Conservation (phyloP, 2,113 vertebrate genomes). For the Sterrhoptilus dennistouni region DNA sequence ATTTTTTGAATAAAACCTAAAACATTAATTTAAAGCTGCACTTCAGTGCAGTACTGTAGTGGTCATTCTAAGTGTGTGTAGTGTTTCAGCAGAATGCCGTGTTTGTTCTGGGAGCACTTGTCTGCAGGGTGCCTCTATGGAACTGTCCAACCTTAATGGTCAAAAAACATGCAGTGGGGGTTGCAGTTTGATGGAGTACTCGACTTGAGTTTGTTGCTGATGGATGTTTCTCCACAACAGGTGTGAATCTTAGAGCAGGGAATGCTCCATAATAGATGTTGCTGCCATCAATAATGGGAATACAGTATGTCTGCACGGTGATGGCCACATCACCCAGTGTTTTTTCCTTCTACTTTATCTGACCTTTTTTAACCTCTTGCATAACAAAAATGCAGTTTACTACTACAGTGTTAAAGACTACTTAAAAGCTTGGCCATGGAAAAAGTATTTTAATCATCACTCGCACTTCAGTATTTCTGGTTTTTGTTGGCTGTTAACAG, state of each 20-base stretch:
- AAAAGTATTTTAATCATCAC: not conserved
- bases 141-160: rapidly evolving
- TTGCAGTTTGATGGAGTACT: not conserved
- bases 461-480: rapidly evolving
- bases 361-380: not conserved
- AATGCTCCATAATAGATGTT: rapidly evolving
- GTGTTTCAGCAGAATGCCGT: rapidly evolving
- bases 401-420: rapidly evolving
- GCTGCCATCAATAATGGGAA: rapidly evolving
- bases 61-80: rapidly evolving
- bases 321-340: rapidly evolving
- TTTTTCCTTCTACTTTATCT: not conserved
- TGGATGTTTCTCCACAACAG: too few species aligned
- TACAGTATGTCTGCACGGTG: rapidly evolving
- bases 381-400: not conserved
- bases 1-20: not conserved
- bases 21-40: rapidly evolving
- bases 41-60: not conserved
- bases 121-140: rapidly evolving
- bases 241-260: rapidly evolving
- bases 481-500: not conserved
- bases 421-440: not conserved
- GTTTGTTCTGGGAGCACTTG: rapidly evolving
- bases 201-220: rapidly evolving
- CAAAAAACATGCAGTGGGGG: rapidly evolving